phyloP scores from a whole-genome alignment of 2,113 vertebrate genomes.

The Urocitellus parryii region DNA sequence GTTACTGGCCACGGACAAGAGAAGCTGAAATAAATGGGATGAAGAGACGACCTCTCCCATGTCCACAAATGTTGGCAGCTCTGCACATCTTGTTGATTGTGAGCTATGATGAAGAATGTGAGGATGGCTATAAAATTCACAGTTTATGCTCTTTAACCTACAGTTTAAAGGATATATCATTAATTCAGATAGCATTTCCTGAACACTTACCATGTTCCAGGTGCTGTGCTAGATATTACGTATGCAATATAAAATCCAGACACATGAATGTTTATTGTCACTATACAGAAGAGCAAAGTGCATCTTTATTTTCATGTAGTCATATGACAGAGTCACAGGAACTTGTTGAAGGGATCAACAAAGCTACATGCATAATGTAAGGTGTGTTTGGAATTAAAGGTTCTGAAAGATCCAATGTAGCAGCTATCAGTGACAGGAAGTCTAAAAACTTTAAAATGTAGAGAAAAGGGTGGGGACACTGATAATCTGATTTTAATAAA shows the following conservation, averaged over 20 bases:
- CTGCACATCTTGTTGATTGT: background rate
- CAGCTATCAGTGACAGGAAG: background rate
- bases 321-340: background rate
- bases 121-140: background rate
- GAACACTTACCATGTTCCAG: background rate
- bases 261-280: background rate
- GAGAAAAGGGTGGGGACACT: background rate
- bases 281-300: background rate
- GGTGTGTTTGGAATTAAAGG: background rate
- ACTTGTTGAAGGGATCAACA: constrained; percentile 1
- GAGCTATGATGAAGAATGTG: background rate
- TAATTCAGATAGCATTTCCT: constrained; percentile 35
- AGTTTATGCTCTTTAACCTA: background rate
- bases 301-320: background rate
- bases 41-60: background rate
- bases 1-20: background rate
- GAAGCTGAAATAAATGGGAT: background rate
- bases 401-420: constrained; percentile 4
- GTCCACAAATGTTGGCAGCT: background rate
- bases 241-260: constrained; percentile 11
- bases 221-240: background rate
- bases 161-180: background rate
- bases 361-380: background rate
- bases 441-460: background rate
- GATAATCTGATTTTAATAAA: constrained; percentile 11